A percentile compares a stretch with the other conserved stretches of the same genome.
phyloP scores from a whole-genome alignment of 2,113 vertebrate genomes.

The Ictalurus furcatus region DNA sequence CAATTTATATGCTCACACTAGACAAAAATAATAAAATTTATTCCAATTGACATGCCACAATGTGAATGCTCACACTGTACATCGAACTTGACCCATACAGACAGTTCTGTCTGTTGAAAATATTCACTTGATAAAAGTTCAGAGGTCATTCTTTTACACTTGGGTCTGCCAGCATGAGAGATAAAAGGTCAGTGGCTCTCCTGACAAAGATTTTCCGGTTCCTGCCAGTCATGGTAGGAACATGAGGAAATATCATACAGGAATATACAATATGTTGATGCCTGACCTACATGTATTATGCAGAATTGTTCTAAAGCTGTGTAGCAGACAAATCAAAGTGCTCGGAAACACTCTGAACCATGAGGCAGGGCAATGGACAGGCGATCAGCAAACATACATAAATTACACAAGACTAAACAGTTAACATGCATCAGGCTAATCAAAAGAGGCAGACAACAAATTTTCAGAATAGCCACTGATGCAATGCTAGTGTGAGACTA shows the following conservation, averaged over 20 bases:
- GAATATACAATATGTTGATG: not conserved
- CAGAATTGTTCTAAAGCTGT: not conserved
- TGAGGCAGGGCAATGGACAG: not conserved
- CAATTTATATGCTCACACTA: not conserved
- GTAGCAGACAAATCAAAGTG: not conserved
- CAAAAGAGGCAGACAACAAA: not conserved
- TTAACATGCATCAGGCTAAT: not conserved
- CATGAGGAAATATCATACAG: not conserved
- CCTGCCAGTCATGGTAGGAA: not conserved
- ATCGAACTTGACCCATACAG: not conserved
- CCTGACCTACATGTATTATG: not conserved
- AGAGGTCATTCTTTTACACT: not conserved
- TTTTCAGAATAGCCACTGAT: not conserved
- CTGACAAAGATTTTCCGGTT: constrained; percentile 1
- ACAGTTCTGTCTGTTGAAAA: not conserved
- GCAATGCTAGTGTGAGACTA: not conserved
- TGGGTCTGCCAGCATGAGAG: not conserved
- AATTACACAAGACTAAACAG: not conserved
- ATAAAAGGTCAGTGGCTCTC: not conserved
- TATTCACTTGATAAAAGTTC: not conserved
- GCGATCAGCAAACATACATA: not conserved
- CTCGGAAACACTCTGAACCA: not conserved
- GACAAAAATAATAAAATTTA: not conserved
- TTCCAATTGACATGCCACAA: not conserved
- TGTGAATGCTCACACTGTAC: not conserved